These are phyloP conservation scores for Dolichomitus sp. DNA, from an alignment of 2,888 invertebrate genomes.

Conservation along the genomic window DNA sequence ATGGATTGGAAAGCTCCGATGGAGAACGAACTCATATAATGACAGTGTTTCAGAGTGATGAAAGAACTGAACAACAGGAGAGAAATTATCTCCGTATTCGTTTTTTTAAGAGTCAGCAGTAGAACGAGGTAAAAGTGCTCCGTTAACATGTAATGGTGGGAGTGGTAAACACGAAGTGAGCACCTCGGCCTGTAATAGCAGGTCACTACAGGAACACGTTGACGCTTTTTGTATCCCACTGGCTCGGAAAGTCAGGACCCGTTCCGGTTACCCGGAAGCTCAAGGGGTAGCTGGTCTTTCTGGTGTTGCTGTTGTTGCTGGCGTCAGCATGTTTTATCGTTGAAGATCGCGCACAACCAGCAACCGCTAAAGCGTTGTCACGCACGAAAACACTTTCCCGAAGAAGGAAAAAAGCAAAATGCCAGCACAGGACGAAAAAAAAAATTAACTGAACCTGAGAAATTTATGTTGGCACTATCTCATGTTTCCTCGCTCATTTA, in stretches of 20 bases:
- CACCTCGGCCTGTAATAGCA: conserved; percentile 31
- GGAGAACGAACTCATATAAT: background rate
- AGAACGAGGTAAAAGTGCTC: conserved; percentile 61
- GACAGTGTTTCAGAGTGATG: background rate
- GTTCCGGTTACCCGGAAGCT: conserved; percentile 47
- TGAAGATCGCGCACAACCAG: conserved; percentile 25
- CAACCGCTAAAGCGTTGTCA: conserved; percentile 31
- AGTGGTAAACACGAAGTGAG: conserved; percentile 57
- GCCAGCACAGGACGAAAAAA: conserved; percentile 17
- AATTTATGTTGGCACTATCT: conserved; percentile 2
- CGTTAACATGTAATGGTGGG: conserved; percentile 57
- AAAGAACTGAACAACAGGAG: conserved; percentile 1
- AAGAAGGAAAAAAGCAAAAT: conserved; percentile 19
- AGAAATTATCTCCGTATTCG: conserved; percentile 17
- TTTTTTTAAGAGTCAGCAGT: conserved; percentile 57
- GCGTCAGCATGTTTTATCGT: conserved; percentile 44
- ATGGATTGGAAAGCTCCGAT: background rate
- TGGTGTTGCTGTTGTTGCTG: conserved; percentile 23
- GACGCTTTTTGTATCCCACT: conserved; percentile 62
- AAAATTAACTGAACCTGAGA: background rate
- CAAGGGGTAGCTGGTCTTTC: conserved; percentile 1
- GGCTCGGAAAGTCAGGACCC: conserved; percentile 27
- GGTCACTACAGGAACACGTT: conserved; percentile 65
- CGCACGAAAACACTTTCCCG: conserved; percentile 50
- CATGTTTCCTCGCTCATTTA: conserved; percentile 11